Conservation (phyloP, 2,797 vertebrate genomes). For the Lophius americanus region DNA sequence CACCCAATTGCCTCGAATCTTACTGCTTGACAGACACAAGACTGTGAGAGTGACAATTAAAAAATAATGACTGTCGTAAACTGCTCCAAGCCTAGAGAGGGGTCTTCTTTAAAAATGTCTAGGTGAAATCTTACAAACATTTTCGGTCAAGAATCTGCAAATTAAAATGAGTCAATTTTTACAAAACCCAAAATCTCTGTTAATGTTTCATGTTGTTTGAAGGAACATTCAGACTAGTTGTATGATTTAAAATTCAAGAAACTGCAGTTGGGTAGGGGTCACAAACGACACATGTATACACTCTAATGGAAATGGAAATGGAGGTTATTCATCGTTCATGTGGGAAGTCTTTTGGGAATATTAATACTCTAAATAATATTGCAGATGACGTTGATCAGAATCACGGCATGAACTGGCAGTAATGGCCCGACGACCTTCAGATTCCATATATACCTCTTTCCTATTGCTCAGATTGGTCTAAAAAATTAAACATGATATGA, state of each 20-base stretch:
- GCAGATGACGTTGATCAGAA: conserved; percentile 20
- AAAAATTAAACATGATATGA: neutral
- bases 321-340: neutral
- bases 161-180: neutral
- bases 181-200: neutral
- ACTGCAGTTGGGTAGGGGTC: neutral
- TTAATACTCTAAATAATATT: no score
- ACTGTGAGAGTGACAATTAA: conserved; percentile 39
- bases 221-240: neutral
- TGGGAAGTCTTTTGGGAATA: neutral
- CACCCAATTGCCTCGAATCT: conserved; percentile 66
- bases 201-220: conserved; percentile 15
- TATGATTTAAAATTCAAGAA: conserved; percentile 13
- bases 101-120: neutral
- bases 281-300: conserved; percentile 11
- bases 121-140: conserved; percentile 2
- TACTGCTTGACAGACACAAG: conserved; percentile 52
- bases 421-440: neutral
- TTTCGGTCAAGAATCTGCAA: neutral
- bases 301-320: neutral
- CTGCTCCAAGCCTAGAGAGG: neutral
- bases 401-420: conserved; percentile 6
- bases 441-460: conserved; percentile 17
- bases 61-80: conserved; percentile 29
- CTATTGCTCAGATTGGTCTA: neutral